Evolutionary conservation across 2,797 vertebrate genomes (phyloP).

Genomic region (Sebastes reedi): DNA sequence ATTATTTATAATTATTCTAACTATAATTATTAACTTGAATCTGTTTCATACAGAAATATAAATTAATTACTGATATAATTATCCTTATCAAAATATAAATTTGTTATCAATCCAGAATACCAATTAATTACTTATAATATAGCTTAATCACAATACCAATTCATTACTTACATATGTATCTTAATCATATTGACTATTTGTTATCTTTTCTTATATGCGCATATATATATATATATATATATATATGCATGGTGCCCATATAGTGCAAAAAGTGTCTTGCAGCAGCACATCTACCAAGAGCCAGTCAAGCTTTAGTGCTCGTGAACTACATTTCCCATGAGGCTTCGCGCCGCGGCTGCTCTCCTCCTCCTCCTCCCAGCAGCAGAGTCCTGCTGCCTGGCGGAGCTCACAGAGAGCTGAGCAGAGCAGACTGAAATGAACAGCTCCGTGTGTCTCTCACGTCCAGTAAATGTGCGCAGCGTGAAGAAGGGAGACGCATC

Average conservation of each 20-base stretch:
- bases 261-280: not conserved
- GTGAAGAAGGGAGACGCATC: conserved; percentile 28
- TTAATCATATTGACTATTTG: no score
- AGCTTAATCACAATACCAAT: no score
- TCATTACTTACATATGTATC: no score
- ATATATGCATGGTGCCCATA: not conserved
- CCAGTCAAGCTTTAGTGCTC: not conserved
- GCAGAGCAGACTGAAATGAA: conserved; percentile 47
- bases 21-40: no score
- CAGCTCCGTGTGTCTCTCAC: conserved; percentile 36
- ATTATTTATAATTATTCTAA: no score
- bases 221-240: no score
- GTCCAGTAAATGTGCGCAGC: conserved; percentile 54
- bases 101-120: no score
- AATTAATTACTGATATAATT: no score
- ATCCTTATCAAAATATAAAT: no score
- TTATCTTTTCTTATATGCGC: no score
- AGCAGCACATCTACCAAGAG: not conserved
- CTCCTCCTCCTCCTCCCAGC: conserved; percentile 64
- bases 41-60: no score
- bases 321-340: conserved; percentile 75
- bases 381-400: conserved; percentile 40
- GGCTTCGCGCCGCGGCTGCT: conserved; percentile 51
- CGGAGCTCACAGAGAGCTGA: conserved; percentile 38
- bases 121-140: no score